These are phyloP conservation scores for Gymnogyps californianus DNA, from an alignment of 2,113 vertebrate genomes.

Conservation along the genomic window DNA sequence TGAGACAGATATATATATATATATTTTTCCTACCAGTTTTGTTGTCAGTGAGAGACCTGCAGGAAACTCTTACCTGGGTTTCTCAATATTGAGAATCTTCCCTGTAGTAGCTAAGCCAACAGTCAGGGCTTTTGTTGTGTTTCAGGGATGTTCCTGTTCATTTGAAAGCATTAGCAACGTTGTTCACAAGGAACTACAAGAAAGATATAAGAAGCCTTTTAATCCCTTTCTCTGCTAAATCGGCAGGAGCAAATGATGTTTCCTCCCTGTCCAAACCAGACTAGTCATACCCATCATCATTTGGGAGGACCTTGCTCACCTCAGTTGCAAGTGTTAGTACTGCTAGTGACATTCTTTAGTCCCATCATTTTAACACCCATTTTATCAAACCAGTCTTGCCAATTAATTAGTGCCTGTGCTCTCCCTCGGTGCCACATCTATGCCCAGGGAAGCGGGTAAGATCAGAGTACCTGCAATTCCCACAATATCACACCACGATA, in stretches of 20 bases:
- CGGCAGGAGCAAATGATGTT: background rate
- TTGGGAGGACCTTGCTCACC: background rate
- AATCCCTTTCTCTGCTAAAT: background rate
- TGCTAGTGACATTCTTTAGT: background rate
- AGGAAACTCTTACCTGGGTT: background rate
- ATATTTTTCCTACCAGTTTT: background rate
- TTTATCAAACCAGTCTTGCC: background rate
- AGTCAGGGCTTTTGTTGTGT: background rate
- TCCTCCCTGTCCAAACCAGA: background rate
- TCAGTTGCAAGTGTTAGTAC: background rate
- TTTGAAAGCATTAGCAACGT: background rate
- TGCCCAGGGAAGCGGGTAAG: background rate
- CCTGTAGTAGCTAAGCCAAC: background rate
- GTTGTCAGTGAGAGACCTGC: background rate
- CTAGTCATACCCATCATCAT: background rate
- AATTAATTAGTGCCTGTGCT: background rate
- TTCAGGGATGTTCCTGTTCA: background rate
- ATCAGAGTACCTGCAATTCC: background rate
- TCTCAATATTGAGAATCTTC: background rate
- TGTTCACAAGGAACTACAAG: background rate
- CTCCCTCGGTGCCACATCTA: background rate
- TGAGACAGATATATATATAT: background rate
- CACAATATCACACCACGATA: accelerated
- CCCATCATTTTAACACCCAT: background rate
- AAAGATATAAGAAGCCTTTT: background rate